These are phyloP conservation scores for Nannoperca obscura DNA, from an alignment of 2,797 vertebrate genomes.

Conservation along the genomic window DNA sequence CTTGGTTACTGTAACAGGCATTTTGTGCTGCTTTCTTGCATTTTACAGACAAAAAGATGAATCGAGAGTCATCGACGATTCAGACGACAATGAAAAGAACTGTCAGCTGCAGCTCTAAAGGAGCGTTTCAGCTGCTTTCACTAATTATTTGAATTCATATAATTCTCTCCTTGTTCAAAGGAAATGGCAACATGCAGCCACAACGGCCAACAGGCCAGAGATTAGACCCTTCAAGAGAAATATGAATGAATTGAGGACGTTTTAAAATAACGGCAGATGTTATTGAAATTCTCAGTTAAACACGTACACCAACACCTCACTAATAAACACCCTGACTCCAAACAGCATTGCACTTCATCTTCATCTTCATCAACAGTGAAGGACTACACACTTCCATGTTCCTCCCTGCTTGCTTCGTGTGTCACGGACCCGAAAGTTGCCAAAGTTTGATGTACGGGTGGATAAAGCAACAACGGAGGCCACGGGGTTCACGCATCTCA, in stretches of 20 bases:
- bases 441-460: slow-evolving; percentile 31
- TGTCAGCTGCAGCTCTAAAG: not conserved
- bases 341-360: slow-evolving; percentile 26
- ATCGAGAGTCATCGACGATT: not conserved
- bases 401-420: not conserved
- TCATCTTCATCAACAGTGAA: slow-evolving; percentile 28
- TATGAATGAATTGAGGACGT: too few species aligned
- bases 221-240: not conserved
- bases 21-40: not conserved
- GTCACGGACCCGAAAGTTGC: slow-evolving; percentile 4
- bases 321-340: slow-evolving; percentile 5
- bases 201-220: not conserved
- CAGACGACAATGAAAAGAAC: not conserved
- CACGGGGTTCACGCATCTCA: not conserved
- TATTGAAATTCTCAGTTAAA: not conserved
- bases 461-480: slow-evolving; percentile 40
- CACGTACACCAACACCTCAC: not conserved
- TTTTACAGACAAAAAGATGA: not conserved
- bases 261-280: not conserved
- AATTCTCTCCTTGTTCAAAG: not conserved
- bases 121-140: not conserved
- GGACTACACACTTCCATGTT: slow-evolving; percentile 45
- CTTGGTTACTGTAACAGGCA: not conserved
- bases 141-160: not conserved
- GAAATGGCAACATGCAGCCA: not conserved